Percentiles rank a stretch among this genome's conserved stretches.
These are phyloP conservation scores for Aeoliscus strigatus DNA, from an alignment of 2,797 vertebrate species.

Conservation along the genomic window DNA sequence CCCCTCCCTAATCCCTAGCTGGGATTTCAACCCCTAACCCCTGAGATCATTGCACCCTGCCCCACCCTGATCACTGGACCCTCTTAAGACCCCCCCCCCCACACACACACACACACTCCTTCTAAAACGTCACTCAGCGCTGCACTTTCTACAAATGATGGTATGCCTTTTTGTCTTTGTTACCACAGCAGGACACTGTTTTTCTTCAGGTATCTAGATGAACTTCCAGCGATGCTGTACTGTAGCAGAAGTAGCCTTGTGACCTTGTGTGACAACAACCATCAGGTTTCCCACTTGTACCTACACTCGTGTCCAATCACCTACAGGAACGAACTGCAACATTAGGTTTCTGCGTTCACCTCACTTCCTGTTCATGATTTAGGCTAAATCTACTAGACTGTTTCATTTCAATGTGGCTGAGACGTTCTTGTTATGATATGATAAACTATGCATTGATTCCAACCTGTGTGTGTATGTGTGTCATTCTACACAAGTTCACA, in stretches of 20 bases:
- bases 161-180: slow-evolving; percentile 12
- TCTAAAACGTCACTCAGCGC: not conserved
- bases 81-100: not conserved
- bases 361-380: slow-evolving; percentile 42
- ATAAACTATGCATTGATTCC: slow-evolving; percentile 76
- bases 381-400: slow-evolving; percentile 51
- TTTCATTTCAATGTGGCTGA: slow-evolving; percentile 58
- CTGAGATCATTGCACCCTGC: no score
- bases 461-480: slow-evolving; percentile 30
- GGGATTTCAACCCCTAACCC: no score
- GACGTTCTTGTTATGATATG: slow-evolving; percentile 47
- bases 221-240: slow-evolving; percentile 48
- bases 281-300: no score
- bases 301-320: slow-evolving; percentile 37
- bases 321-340: slow-evolving; percentile 33
- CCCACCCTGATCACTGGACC: no score
- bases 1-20: no score
- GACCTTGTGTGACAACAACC: slow-evolving; percentile 49
- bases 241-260: slow-evolving; percentile 57
- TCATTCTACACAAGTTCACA: not conserved
- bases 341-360: slow-evolving; percentile 31
- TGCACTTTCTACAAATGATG: slow-evolving; percentile 15
- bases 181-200: slow-evolving; percentile 44
- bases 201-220: slow-evolving; percentile 67
- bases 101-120: no score